Base-by-base conservation (phyloP, 2,888 invertebrate genomes). In the Pilophorus perplexus region DNA sequence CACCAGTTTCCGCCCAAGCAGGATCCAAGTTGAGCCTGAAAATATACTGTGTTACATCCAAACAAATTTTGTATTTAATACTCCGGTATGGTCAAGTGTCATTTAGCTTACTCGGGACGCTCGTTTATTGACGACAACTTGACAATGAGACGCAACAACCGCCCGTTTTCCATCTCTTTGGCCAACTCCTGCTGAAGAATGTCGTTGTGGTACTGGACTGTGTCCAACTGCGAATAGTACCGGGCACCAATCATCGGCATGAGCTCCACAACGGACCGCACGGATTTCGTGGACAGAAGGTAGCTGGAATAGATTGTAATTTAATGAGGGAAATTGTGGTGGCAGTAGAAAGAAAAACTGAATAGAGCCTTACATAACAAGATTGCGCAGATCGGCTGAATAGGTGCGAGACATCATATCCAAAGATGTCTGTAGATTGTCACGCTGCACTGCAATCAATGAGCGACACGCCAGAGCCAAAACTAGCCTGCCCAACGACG, bases 171-270 rank as follows among this genome's bases (percentile, higher is more conserved):
- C 75, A 96, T 85, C 79, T 98, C 98, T 78, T 89, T 89, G 12
- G 91, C 84, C 68, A 98, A 80, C 77, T 96, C 95, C 71, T 89
- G 89, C 75, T 98, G 95, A 72, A 95, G 82, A 50, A 88, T 84
- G 77, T 98, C 98, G 50, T 89, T 87, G 72, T 93, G 86, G 66
- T 90, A 82, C 77, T 94, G 90, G 67, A 92, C 82, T 4, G 90
- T 88, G 78, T 98, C 97, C 76, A 97, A 82, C 80, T 98, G 96
- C 0, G 90, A 91, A 78, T 96, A 98, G 80, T 97, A 98, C 67
- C 97, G 83, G 46, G 96, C 96, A 46, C 92, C 98, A 73, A 99
- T 97, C 95, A 98, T 96, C 25, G 98, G 97, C 98, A 98, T 98
- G 74, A 98, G 84, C 80, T 98, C 97, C 71, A 92, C 93, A 68